A percentile compares a stretch with the other conserved stretches of the same genome.
phyloP scores from a whole-genome alignment of 2,797 vertebrate genomes.

The Pantherophis vulpinus region DNA sequence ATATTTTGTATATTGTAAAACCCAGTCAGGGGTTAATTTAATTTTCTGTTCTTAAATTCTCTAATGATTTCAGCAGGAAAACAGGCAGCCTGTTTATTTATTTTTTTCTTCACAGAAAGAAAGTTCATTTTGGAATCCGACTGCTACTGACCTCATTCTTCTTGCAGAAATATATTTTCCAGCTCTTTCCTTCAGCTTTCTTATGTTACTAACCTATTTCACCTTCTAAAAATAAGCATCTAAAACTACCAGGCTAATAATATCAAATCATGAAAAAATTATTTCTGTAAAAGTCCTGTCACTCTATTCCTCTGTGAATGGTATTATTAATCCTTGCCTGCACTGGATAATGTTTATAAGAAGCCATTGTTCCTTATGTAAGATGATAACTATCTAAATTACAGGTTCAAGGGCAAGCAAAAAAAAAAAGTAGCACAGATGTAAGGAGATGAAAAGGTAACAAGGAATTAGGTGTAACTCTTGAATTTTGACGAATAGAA shows the following conservation, averaged over 20 bases:
- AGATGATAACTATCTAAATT: neutral
- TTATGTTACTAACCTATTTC: neutral
- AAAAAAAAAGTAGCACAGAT: neutral
- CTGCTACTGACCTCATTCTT: neutral
- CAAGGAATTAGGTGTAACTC: neutral
- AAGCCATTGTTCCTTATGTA: neutral
- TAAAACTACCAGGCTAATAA: neutral
- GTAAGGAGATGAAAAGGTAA: neutral
- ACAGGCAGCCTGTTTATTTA: neutral
- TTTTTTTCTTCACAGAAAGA: neutral
- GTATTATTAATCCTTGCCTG: neutral
- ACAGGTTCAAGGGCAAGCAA: neutral
- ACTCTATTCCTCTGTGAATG: neutral
- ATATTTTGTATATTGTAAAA: neutral
- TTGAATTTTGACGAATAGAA: neutral
- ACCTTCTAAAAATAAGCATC: neutral
- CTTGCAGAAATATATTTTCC: neutral
- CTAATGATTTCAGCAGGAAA: slow-evolving; percentile 1
- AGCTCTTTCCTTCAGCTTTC: neutral
- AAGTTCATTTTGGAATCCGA: neutral
- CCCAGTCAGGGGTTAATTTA: neutral
- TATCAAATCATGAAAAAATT: neutral
- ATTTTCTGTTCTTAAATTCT: neutral
- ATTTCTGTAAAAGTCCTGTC: neutral
- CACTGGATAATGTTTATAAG: neutral